Evolutionary conservation across 2,797 vertebrate species (phyloP).

Genomic region (Gymnopithys bicolor): DNA sequence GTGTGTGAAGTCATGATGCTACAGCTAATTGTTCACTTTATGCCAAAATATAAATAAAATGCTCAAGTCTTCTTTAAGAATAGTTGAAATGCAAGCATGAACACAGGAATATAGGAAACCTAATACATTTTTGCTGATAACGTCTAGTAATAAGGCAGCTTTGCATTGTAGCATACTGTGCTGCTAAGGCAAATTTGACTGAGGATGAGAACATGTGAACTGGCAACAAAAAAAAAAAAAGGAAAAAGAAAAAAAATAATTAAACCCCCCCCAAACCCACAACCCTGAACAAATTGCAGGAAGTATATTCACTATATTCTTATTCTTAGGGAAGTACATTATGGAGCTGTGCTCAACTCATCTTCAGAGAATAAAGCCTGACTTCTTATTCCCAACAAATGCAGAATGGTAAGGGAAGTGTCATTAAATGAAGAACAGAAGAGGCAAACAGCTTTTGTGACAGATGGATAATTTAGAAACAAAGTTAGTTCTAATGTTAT

Average conservation of each 20-base stretch:
- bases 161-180: neutral
- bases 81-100: neutral
- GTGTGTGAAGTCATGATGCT: neutral
- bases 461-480: neutral
- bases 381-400: neutral
- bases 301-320: neutral
- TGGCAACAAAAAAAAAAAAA: neutral
- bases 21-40: neutral
- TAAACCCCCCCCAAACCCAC: rapidly evolving
- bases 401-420: neutral
- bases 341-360: neutral
- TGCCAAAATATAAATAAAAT: neutral
- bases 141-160: neutral
- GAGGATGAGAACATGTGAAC: neutral
- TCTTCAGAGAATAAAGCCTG: neutral
- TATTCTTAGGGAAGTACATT: neutral
- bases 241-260: too few relatives aligned
- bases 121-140: neutral
- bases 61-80: neutral
- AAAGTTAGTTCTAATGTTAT: neutral
- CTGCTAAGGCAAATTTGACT: neutral
- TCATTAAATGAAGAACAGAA: neutral
- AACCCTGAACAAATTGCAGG: neutral
- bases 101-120: neutral
- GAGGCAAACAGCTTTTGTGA: neutral